A percentile compares a stretch with the other conserved stretches of the same genome.
phyloP scores from a whole-genome alignment of 2,888 invertebrate genomes.

The Xiphydria camelus region DNA sequence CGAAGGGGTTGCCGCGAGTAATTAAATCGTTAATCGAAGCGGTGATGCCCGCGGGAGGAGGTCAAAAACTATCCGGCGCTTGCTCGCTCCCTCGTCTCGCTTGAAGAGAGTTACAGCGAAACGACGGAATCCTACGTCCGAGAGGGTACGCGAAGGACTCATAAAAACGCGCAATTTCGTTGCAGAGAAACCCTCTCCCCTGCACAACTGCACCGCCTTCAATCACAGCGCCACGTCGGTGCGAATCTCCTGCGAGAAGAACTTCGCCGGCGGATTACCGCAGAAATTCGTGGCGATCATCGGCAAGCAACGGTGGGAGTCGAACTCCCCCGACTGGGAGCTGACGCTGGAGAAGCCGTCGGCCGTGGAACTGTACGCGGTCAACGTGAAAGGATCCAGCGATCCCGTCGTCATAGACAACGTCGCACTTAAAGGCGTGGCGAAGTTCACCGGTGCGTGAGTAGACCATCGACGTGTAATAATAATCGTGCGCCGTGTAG shows the following conservation, averaged over 20 bases:
- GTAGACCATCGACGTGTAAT: background rate
- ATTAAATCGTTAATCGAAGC: slow-evolving; percentile 34
- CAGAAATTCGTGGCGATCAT: slow-evolving; percentile 73
- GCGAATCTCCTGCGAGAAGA: slow-evolving; percentile 85
- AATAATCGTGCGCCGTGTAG: background rate
- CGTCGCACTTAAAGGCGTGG: slow-evolving; percentile 82
- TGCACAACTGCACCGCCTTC: slow-evolving; percentile 84
- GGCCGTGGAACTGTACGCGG: slow-evolving; percentile 77
- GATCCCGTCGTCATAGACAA: slow-evolving; percentile 83
- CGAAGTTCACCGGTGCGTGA: slow-evolving; percentile 56
- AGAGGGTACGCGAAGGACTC: no score
- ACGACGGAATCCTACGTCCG: no score
- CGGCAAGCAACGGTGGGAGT: slow-evolving; percentile 47
- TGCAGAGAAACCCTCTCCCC: slow-evolving; percentile 84
- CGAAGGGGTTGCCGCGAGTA: slow-evolving; percentile 13
- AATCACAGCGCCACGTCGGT: slow-evolving; percentile 86
- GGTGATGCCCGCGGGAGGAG: slow-evolving; percentile 6
- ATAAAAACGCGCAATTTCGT: slow-evolving; percentile 31
- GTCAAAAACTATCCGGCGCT: background rate
- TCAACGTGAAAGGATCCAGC: slow-evolving; percentile 85
- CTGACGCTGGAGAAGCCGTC: slow-evolving; percentile 52
- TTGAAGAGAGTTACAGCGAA: no score
- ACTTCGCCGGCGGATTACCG: slow-evolving; percentile 85
- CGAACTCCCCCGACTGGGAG: slow-evolving; percentile 49
- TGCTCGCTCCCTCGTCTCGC: background rate